Evolutionary conservation across 1,140 invertebrate species (phyloP).

Genomic region (Glossosoma conforme): DNA sequence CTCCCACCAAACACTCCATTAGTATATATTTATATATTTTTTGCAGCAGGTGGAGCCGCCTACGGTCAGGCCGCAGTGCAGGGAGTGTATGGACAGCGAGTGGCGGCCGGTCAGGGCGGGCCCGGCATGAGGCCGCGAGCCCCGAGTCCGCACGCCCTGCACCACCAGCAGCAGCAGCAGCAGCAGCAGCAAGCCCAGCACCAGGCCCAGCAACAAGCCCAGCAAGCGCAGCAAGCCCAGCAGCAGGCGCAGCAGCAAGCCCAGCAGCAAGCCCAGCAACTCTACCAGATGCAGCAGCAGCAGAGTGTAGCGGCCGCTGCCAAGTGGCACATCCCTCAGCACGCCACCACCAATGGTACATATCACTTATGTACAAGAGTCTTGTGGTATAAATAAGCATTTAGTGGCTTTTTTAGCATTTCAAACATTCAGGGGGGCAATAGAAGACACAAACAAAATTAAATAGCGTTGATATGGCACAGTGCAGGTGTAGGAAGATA

Average conservation of each 20-base stretch:
- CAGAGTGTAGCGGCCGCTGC: constrained; percentile 32
- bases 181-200: constrained; percentile 25
- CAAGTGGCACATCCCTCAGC: constrained; percentile 66
- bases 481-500: neutral
- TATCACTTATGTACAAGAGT: neutral
- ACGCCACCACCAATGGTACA: constrained; percentile 43
- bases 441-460: neutral
- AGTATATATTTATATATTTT: no score
- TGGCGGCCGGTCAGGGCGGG: constrained; percentile 7
- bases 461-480: neutral
- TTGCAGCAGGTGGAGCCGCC: neutral
- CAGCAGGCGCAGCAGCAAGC: constrained; percentile 27
- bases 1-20: no score
- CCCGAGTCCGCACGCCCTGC: constrained; percentile 32
- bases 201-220: constrained; percentile 19
- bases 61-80: constrained; percentile 17
- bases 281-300: constrained; percentile 27
- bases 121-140: constrained; percentile 21
- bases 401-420: neutral
- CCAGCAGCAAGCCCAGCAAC: constrained; percentile 21
- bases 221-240: constrained; percentile 26
- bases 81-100: constrained; percentile 22
- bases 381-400: neutral
- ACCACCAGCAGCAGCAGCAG: constrained; percentile 33
- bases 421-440: neutral